Base-by-base conservation (phyloP, 64 coral and sea anemone genomes). In the Montipora efflorescens region DNA sequence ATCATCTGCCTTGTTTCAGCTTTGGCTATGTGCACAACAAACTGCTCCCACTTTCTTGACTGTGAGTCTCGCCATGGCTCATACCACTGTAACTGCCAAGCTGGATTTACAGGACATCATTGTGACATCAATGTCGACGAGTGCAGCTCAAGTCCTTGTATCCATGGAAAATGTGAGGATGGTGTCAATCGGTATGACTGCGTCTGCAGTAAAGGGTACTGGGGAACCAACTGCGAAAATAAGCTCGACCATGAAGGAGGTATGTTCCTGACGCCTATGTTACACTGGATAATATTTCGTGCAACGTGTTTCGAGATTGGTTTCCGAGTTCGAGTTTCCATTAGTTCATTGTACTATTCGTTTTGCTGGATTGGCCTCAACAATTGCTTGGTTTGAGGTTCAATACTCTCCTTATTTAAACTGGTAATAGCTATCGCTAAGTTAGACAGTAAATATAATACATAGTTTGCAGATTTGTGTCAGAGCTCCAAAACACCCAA, bases 91-190 rank as follows among this genome's bases (percentile, higher is more conserved):
- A 77, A 57, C 74, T 95, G 93, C 47, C 47, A 71, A 3, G 25
- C 79, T 20, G 93, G 93, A 10, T 95, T 85, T 48, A 79, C 93
- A 68, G 93, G 93, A 15, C 58, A n/a, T n/a, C 69, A 83, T 48
- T 95, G 93, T 87, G 61, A 86, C 48, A 36, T 87, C 22, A 84
- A 95, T 47, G 90, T 95, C 48, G 59, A 95, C 23, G 93, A 95
- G 8, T 95, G 93, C 59, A 25, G 51, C 4, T 73, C 88, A 11
- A 85, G 82, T 11, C 88, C 93, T 25, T 95, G 93, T 79, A 46
- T 79, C 36, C 72, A 95, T 79, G 93, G 93, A 7, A 82, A 74
- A 43, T 95, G 93, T 78, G 21, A 70, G 3, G 93, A 95, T 90
- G 93, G 74, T 82, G 51, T 95, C 9, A 80, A 79, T 46, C 71